Conservation (phyloP, 2,797 vertebrate genomes). For the Epinephelus awoara region DNA sequence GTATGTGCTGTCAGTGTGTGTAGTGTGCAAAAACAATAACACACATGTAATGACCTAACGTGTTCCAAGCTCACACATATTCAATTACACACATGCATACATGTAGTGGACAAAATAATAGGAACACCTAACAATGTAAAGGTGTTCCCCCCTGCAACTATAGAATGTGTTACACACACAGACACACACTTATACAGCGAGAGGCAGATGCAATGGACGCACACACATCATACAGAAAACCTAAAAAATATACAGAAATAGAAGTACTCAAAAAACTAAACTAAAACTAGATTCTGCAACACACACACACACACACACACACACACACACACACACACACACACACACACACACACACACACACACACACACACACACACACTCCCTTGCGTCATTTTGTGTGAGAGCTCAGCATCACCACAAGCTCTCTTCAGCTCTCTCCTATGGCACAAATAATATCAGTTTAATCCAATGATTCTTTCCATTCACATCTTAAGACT, state of each 20-base stretch:
- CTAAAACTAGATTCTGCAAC: not conserved
- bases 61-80: slow-evolving; percentile 9
- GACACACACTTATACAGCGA: not conserved
- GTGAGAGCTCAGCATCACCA: slow-evolving; percentile 34
- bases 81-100: not conserved
- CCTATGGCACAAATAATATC: slow-evolving; percentile 10
- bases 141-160: no score
- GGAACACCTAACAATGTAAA: not conserved
- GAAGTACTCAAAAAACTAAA: not conserved
- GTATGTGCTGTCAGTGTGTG: slow-evolving; percentile 34
- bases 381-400: slow-evolving; percentile 1
- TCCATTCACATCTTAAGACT: slow-evolving; percentile 17
- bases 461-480: slow-evolving; percentile 11
- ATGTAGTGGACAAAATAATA: not conserved
- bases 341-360: not conserved
- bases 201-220: not conserved
- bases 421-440: slow-evolving; percentile 3
- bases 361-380: not conserved
- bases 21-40: slow-evolving; percentile 29
- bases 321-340: not conserved
- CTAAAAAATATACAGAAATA: not conserved
- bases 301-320: not conserved
- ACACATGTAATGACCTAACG: not conserved
- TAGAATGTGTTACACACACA: not conserved
- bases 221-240: not conserved